Conservation (phyloP, 1,140 invertebrate genomes). For the Brachionus calyciflorus region DNA sequence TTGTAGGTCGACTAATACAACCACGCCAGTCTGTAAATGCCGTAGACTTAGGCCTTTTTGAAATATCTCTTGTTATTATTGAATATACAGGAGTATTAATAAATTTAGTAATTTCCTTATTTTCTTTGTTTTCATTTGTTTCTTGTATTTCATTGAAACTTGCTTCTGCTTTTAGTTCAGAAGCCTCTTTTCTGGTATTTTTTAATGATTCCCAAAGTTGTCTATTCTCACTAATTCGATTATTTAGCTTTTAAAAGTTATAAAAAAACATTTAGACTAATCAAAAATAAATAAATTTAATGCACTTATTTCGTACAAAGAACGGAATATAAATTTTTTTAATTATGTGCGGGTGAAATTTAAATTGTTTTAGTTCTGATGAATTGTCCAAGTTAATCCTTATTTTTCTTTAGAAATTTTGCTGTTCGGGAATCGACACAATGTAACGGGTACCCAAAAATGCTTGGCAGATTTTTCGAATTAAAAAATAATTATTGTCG, state of each 20-base stretch:
- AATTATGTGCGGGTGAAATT: too few species aligned
- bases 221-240: constrained; percentile 24
- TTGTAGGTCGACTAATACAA: constrained; percentile 22
- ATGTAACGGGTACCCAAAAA: too few species aligned
- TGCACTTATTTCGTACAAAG: too few species aligned
- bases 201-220: constrained; percentile 19
- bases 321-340: too few species aligned
- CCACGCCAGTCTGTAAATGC: constrained; percentile 42
- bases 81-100: constrained; percentile 12
- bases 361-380: too few species aligned
- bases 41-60: constrained; percentile 40
- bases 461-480: too few species aligned
- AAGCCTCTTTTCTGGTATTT: constrained; percentile 6
- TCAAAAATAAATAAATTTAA: too few species aligned
- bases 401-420: too few species aligned
- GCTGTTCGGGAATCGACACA: too few species aligned
- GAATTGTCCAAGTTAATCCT: too few species aligned
- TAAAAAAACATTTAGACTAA: not conserved
- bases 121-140: not conserved
- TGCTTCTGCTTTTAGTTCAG: not conserved
- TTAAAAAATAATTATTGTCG: too few species aligned
- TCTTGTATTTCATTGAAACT: not conserved
- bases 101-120: not conserved
- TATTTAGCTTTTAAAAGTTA: too few species aligned
- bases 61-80: not conserved